phyloP scores from a whole-genome alignment of 2,888 invertebrate species.

The Tetramorium bicarinatum region DNA sequence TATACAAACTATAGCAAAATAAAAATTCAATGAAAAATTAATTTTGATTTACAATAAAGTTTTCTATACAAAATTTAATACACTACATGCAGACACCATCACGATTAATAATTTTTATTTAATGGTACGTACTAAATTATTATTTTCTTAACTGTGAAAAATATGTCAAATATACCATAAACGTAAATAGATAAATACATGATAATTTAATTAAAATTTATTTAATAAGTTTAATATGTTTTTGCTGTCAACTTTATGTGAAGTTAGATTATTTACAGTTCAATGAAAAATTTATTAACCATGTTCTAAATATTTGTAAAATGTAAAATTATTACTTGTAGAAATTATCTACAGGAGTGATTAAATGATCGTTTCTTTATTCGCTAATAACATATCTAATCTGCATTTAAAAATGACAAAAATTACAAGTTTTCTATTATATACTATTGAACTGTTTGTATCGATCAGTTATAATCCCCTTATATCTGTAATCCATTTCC shows the following conservation, averaged over 20 bases:
- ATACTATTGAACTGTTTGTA: neutral
- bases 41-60: neutral
- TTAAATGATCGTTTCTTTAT: neutral
- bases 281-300: neutral
- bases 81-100: neutral
- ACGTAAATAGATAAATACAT: neutral
- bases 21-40: neutral
- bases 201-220: neutral
- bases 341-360: neutral
- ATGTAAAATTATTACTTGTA: no score
- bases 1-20: neutral
- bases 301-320: neutral
- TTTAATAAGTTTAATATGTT: neutral
- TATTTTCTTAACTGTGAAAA: neutral
- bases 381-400: neutral
- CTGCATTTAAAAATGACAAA: neutral
- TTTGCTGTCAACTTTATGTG: neutral
- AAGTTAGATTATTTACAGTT: neutral
- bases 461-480: neutral
- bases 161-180: neutral
- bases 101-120: neutral
- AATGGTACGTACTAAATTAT: neutral
- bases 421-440: neutral
- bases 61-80: neutral
- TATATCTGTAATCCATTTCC: neutral